Conservation (phyloP, 2,888 invertebrate species). For the Anoplius nigerrimus region DNA sequence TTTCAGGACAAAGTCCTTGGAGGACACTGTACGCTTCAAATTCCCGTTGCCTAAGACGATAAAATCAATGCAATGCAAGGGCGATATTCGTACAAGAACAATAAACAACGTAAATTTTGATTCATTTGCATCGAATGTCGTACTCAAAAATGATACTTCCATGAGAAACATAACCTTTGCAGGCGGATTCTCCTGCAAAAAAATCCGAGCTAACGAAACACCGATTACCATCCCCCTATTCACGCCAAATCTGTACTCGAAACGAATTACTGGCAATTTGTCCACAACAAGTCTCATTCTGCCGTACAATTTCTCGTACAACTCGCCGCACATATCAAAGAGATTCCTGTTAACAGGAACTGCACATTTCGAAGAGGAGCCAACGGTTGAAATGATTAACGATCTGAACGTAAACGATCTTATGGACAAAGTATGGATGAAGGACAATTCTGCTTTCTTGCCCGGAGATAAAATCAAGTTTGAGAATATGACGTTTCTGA, state of each 20-base stretch:
- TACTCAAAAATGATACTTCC: slow-evolving; percentile 71
- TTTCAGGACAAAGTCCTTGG: slow-evolving; percentile 42
- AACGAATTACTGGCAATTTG: slow-evolving; percentile 61
- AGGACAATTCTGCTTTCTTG: slow-evolving; percentile 66
- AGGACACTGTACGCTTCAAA: slow-evolving; percentile 33
- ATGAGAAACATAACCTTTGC: slow-evolving; percentile 74
- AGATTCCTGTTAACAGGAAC: too few species aligned
- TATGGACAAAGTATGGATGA: slow-evolving; percentile 76
- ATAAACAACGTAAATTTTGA: slow-evolving; percentile 72
- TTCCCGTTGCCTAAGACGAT: slow-evolving; percentile 43
- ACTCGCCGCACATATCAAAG: too few species aligned
- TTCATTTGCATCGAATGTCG: slow-evolving; percentile 67
- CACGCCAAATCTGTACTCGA: slow-evolving; percentile 42
- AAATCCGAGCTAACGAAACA: too few species aligned
- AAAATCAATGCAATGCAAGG: slow-evolving; percentile 64
- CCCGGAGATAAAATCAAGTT: slow-evolving; percentile 64
- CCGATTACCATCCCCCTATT: slow-evolving; percentile 48
- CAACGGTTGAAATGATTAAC: slow-evolving; percentile 74
- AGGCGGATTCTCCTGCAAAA: too few species aligned
- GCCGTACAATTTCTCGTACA: too few species aligned
- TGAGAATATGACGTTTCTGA: slow-evolving; percentile 50
- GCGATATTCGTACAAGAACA: slow-evolving; percentile 68
- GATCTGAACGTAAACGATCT: slow-evolving; percentile 66
- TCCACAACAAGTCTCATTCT: too few species aligned
- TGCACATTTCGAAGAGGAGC: slow-evolving; percentile 57